Evolutionary conservation across 2,797 vertebrate species (phyloP), one percentile per base, ranked within the genome.

Genomic region (Sebastes trivittatus): DNA sequence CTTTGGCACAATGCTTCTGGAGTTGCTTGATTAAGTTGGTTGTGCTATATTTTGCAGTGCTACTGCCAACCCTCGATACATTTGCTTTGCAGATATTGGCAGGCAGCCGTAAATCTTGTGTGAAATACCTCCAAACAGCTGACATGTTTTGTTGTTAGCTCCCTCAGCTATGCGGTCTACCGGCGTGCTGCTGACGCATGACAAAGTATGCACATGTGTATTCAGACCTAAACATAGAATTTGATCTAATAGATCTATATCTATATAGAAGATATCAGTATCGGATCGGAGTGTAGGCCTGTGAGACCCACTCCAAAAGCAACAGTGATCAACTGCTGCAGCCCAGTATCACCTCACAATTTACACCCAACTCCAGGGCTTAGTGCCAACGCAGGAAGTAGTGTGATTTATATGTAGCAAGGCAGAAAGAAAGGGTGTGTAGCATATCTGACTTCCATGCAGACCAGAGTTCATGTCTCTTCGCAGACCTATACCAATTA

Each of bases 1-100:
- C 42, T 8, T 49, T 0, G 42, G 1, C 42, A 18, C 0, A 0
- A 4, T 46, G 42, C 42, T 0, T 46, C 16, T 49, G 7, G 46
- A 20, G 46, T 18, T 49, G 18, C 46, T 49, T 20, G 16, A 20
- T 49, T 49, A 49, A 49, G 46, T 20, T 49, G 46, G 46, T 49
- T 49, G 6, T 49, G 7, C 0, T 49, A 49, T 20, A 49, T 49
- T 20, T 49, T 49, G 46, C 46, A 8, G 46, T 49, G 46, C 18
- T 49, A 49, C 46, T 20, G 18, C 46, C 16, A 49, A 18, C 18
- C 46, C 46, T 49, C 1, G 46, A 49, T 18, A 49, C 46, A 49
- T 20, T 49, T 3, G 46, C 46, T 49, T 49, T 18, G 16, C 7
- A 1, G 46, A 49, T 49, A 49, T 20, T 49, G 46, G 46, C 1